Percentiles rank a stretch among this genome's conserved stretches.
These are phyloP conservation scores for Sylvilagus bachmani DNA, from an alignment of 2,113 vertebrate species.

Conservation along the genomic window DNA sequence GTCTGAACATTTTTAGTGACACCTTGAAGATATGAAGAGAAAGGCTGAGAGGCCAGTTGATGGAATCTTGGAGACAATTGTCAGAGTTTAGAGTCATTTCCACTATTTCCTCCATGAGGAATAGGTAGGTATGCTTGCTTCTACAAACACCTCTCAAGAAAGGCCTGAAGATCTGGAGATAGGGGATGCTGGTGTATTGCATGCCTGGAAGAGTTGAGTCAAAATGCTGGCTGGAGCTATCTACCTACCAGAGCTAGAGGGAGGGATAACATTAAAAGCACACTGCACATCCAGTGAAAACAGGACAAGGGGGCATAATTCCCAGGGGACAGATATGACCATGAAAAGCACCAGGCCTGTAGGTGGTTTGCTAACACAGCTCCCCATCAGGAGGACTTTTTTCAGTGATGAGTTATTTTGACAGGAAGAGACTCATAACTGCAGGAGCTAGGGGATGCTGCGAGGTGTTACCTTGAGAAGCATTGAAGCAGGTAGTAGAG, in stretches of 20 bases:
- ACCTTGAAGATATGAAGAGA: neutral
- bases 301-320: neutral
- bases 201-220: neutral
- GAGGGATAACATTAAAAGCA: neutral
- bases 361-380: neutral
- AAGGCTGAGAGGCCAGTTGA: neutral
- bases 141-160: neutral
- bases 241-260: neutral
- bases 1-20: constrained; percentile 1
- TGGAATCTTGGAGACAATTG: neutral
- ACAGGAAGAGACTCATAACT: neutral
- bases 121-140: neutral
- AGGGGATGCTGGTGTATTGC: neutral
- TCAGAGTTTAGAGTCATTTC: neutral
- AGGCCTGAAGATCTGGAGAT: neutral
- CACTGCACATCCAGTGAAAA: neutral
- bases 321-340: too few species aligned
- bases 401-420: neutral
- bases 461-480: neutral
- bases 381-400: neutral
- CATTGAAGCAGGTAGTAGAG: neutral
- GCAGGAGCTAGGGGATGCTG: fast-evolving
- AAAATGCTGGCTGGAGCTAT: neutral
- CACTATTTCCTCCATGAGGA: neutral
- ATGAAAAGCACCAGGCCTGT: neutral